Base-by-base conservation (phyloP, 1,140 invertebrate species). In the Coenobita brevimanus region DNA sequence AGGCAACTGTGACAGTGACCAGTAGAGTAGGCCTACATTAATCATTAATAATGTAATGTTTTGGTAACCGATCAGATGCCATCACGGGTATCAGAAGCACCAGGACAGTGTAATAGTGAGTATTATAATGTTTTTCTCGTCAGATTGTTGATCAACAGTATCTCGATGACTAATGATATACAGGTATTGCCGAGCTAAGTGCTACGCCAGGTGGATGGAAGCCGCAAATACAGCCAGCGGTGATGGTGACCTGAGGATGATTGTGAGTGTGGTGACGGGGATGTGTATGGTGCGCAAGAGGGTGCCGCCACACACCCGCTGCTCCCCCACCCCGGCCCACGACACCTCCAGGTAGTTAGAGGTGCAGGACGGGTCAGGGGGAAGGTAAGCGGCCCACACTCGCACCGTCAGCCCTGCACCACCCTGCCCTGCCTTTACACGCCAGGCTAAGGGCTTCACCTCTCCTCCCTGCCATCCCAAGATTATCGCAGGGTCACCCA, bases 361-460 rank as follows among this genome's bases (percentile, higher is more conserved):
- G 17, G 24, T 46, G 60, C 83, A 86, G 2, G 43, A 15, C 30
- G 75, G 73, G 73, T 79, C 73, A 15, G 38, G 46, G 10, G 83
- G 83, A 10, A 86, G 43, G 38, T 86, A 86, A 0, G 75, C 75
- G 13, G 33, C 83, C 83, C 83, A 86, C 30, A 86, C 21, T 24
- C 50, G 33, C 60, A 86, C 57, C 27, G 43, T 67, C 36, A 86
- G 15, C 6, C 69, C 83, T 1, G 30, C 38, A 1, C n/a, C 24
- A 27, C 73, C 57, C 50, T 30, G 41, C 3, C 38, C 30, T 2
- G 69, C 73, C n/a, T n/a, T 64, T 3, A 79, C 73, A 4, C 30
- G 73, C 83, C 83, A 86, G n/a, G 57, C 57, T 62, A 54, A 78
- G 54, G 73, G 54, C 71, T 33, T 46, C 1, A 36, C 15, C 2